Conservation (phyloP, 2,113 vertebrate species). For the Ciconia maguari region DNA sequence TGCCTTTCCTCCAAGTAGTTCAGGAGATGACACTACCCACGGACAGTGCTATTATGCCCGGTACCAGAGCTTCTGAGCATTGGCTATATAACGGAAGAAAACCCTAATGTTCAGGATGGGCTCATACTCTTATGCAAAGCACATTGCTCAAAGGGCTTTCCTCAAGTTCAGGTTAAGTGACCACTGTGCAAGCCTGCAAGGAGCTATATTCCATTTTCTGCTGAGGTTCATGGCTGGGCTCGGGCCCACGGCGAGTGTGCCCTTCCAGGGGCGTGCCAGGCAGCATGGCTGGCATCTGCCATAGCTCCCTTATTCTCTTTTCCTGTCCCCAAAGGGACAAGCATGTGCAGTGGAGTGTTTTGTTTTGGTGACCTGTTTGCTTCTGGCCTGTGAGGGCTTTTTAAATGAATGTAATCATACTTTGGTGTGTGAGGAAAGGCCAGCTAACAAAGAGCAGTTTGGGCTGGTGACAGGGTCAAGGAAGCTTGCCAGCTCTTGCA, state of each 20-base stretch:
- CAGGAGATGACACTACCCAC: background rate
- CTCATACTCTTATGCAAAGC: background rate
- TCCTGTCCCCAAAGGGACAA: background rate
- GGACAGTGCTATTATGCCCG: background rate
- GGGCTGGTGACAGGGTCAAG: background rate
- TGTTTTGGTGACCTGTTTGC: background rate
- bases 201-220: background rate
- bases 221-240: background rate
- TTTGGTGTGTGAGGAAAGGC: background rate
- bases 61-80: background rate
- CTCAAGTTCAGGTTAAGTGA: background rate
- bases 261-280: accelerated
- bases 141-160: background rate
- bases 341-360: background rate
- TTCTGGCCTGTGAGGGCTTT: background rate
- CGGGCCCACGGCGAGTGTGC: background rate
- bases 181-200: background rate
- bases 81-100: background rate
- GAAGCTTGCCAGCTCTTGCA: background rate
- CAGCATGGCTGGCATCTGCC: background rate
- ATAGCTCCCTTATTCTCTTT: background rate
- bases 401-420: background rate
- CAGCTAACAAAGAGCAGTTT: background rate
- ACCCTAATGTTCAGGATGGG: background rate
- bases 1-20: background rate